Evolutionary conservation across 2,797 vertebrate genomes (phyloP).

Genomic region (Okamejei kenojei): DNA sequence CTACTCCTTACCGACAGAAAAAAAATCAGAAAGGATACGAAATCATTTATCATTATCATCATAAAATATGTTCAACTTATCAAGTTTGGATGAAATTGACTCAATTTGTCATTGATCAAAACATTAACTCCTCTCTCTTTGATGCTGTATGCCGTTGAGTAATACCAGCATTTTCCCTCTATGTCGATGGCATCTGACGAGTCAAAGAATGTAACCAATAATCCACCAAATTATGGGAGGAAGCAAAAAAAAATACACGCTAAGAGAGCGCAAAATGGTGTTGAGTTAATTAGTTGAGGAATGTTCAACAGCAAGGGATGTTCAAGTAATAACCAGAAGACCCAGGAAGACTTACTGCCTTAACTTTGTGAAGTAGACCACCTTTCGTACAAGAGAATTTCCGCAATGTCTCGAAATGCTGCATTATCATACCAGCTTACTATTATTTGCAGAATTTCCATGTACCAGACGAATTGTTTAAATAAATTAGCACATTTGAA

Average conservation of each 20-base stretch:
- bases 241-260: neutral
- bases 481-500: constrained; percentile 46
- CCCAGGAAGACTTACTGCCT: neutral
- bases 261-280: neutral
- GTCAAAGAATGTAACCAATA: neutral
- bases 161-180: too few species aligned
- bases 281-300: neutral
- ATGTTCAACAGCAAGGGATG: neutral
- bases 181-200: neutral
- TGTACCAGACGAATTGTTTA: constrained; percentile 44
- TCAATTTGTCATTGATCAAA: too few species aligned
- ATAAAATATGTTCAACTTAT: neutral
- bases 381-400: neutral
- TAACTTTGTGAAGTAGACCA: neutral
- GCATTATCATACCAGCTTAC: neutral
- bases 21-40: neutral
- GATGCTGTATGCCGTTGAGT: too few species aligned
- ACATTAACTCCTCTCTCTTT: too few species aligned
- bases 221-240: neutral
- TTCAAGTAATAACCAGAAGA: neutral
- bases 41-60: neutral
- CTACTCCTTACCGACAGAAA: neutral
- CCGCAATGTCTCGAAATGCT: neutral
- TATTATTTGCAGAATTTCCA: constrained; percentile 38
- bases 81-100: too few species aligned